Conservation (phyloP, 2,113 vertebrate genomes). For the western clawed frog (Xenopus tropicalis) region DNA sequence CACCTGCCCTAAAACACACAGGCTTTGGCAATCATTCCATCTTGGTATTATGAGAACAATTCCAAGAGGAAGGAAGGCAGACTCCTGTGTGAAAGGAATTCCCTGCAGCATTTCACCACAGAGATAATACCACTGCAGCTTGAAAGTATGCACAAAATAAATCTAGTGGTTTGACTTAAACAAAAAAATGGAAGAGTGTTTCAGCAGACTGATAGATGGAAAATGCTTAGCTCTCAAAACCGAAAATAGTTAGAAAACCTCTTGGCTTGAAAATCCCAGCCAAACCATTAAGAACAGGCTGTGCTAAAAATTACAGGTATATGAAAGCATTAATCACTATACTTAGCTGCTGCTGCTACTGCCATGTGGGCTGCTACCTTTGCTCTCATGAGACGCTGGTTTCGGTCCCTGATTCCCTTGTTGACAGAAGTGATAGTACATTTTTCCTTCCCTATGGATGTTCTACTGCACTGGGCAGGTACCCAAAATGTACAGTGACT, state of each 20-base stretch:
- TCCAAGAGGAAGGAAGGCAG: neutral
- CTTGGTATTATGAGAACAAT: constrained; percentile 1
- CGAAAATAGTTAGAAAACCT: constrained; percentile 24
- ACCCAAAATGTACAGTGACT: neutral
- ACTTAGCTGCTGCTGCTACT: constrained; percentile 32
- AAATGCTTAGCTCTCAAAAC: constrained; percentile 26
- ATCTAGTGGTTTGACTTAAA: constrained; percentile 1
- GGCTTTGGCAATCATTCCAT: neutral
- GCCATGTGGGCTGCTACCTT: constrained; percentile 46
- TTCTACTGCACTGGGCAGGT: too few relatives aligned
- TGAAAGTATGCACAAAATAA: constrained; percentile 11
- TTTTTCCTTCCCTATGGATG: neutral
- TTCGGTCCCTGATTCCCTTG: constrained; percentile 42
- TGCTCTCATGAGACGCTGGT: constrained; percentile 47
- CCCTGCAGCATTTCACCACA: neutral
- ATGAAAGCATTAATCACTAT: constrained; percentile 52
- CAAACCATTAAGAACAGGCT: constrained; percentile 51
- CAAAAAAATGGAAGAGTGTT: constrained; percentile 5
- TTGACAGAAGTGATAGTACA: neutral
- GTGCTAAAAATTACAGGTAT: constrained; percentile 48
- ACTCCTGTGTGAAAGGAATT: constrained; percentile 7
- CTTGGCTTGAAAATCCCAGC: constrained; percentile 49
- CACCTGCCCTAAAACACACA: neutral
- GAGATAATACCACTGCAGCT: constrained; percentile 19
- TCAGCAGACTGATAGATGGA: constrained; percentile 9